Evolutionary conservation across 2,113 vertebrate genomes (phyloP), one percentile per base, ranked within the genome.

Genomic region (Chrysemys picta): DNA sequence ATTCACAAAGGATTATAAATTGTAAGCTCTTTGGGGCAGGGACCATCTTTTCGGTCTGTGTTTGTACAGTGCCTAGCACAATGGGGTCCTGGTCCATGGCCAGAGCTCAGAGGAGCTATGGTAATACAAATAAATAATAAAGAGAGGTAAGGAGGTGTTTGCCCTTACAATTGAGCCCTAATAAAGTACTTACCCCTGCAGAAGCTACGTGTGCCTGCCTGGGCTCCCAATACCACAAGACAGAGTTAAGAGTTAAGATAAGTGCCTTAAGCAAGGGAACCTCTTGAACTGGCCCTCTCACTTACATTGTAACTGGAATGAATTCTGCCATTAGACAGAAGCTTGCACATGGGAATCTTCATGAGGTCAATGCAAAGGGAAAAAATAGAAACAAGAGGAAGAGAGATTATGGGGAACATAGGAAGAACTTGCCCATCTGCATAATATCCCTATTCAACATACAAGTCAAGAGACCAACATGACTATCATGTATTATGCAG

Each of bases 401-500:
- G 62, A 21, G 62, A 72, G n/a, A 38, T 38, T 38, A 72, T 72
- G n/a, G 19, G 4, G 17, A 38, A 69, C n/a, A 21, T n/a, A 38
- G 4, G 16, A 72, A 72, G 65, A 38, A 72, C n/a, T 72, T 38
- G 17, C 17, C 65, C 10, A 57, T 92, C 87, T 80, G 35, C 89
- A 85, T 91, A 92, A 31, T 94, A 49, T 75, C 87, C 94, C 79
- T 90, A 93, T 35, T 89, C 89, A 87, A 94, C n/a, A n/a, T 75
- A 75, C 80, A 76, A 16, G 94, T 80, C 10, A 89, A 82, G 72
- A 89, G 56, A 75, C 57, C 87, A 80, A 84, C 78, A 88, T 42
- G 14, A 53, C 45, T 45, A 87, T 62, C 21, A 80, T 35, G 49
- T 0, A 0, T 35, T 76, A 42, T 16, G 47, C 0, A 0, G 56